Base-by-base conservation (phyloP, 2,888 invertebrate genomes). In the Aricia artaxerxes region DNA sequence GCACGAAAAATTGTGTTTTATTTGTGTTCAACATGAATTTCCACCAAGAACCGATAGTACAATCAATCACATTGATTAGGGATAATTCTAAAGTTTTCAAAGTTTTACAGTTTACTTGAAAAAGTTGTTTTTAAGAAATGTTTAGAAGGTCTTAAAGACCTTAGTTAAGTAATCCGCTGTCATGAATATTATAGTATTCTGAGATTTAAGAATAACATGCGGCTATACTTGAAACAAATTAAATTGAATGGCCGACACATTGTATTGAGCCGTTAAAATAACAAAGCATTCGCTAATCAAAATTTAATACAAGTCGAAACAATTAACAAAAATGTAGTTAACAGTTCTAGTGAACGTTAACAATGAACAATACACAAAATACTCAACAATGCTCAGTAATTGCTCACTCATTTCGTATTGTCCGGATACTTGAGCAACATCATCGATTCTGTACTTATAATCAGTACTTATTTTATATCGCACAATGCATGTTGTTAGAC, bases 361-460 rank as follows among this genome's bases (percentile, higher is more conserved):
- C 76, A 76, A 57, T 76, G 76, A 53, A 57, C 76, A 76, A 57
- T 44, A 35, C 53, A 76, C 38, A 76, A 76, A 57, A 76, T 76
- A 76, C 57, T 76, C 4, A 76, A 76, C 76, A 76, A 76, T 76
- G 53, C 76, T 35, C 31, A 24, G 57, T 76, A 76, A 76, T 76
- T 76, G 76, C 53, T 76, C 49, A 44, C 49, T 76, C 76, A 57
- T 76, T 76, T 57, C 13, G 76, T 76, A 76, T 76, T 76, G 76
- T 76, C 57, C 53, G 57, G n/a, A 76, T 76, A 76, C 76, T 76
- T 76, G 76, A 76, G 76, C 49, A 76, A 76, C 35, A 76, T 76
- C 76, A 35, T 76, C 53, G 57, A 76, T 31, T 76, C 76, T 53
- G 24, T 76, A 57, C 49, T 57, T 76, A 75, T 75, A 76, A 53